phyloP scores from a whole-genome alignment of 2,797 vertebrate species.

The Rousettus madagascariensis region DNA sequence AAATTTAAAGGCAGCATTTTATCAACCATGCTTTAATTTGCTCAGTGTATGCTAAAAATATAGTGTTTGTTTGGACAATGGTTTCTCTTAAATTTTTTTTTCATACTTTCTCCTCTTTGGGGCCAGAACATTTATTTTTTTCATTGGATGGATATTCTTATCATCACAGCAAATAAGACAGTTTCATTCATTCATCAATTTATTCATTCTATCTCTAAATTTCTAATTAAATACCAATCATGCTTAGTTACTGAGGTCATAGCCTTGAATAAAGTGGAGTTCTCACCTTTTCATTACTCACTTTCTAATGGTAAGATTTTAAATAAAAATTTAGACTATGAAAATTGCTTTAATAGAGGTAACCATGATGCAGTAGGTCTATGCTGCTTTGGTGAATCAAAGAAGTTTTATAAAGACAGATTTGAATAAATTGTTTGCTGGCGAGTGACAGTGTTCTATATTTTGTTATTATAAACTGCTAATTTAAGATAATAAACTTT shows the following conservation, averaged over 20 bases:
- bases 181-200: not conserved
- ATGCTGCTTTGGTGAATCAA: not conserved
- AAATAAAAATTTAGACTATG: not conserved
- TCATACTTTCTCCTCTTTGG: not conserved
- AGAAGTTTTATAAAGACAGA: not conserved
- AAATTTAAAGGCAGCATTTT: slow-evolving; percentile 15
- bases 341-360: not conserved
- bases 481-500: not conserved
- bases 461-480: not conserved
- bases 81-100: not conserved
- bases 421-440: not conserved
- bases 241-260: rapidly evolving
- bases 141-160: not conserved
- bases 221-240: not conserved
- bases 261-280: not conserved
- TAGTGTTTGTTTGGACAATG: rapidly evolving
- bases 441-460: too few relatives aligned
- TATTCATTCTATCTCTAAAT: not conserved
- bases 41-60: not conserved
- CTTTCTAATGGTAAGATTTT: not conserved
- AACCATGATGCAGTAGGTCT: rapidly evolving
- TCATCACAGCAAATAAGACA: not conserved
- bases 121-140: not conserved
- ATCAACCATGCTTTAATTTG: not conserved
- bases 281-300: not conserved